Evolutionary conservation across 2,888 invertebrate genomes (phyloP).

Genomic region (Eilema griseolum): DNA sequence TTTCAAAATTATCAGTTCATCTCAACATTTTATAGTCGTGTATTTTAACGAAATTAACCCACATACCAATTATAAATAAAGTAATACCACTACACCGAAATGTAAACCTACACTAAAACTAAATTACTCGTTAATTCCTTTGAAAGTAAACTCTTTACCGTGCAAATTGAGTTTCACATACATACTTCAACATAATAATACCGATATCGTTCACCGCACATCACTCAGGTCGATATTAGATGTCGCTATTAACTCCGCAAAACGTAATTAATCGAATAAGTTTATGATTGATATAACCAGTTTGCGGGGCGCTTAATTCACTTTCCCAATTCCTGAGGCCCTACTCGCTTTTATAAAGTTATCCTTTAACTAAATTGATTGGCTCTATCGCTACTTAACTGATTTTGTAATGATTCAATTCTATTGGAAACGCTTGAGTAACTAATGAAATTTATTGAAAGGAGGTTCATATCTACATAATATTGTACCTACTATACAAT

Average conservation of each 20-base stretch:
- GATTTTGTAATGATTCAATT: conserved; percentile 77
- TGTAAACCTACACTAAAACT: neutral
- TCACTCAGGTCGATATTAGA: conserved; percentile 81
- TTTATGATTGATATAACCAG: conserved; percentile 88
- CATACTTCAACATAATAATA: conserved; percentile 11
- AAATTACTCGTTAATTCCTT: conserved; percentile 4
- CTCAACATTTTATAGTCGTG: neutral
- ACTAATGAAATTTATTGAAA: conserved; percentile 65
- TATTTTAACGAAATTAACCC: neutral
- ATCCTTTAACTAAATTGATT: conserved; percentile 84
- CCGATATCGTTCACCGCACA: conserved; percentile 49
- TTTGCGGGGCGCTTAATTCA: conserved; percentile 86
- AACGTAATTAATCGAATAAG: conserved; percentile 88
- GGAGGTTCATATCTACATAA: conserved; percentile 48
- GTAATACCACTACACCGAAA: neutral
- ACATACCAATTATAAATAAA: conserved; percentile 1
- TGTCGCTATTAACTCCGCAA: conserved; percentile 88
- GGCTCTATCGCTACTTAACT: conserved; percentile 74
- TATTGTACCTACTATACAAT: neutral
- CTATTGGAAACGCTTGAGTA: conserved; percentile 69
- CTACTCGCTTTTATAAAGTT: conserved; percentile 81
- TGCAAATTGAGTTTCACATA: conserved; percentile 24
- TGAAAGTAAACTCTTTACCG: conserved; percentile 3
- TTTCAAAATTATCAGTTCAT: neutral
- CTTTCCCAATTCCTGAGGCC: conserved; percentile 82